Base-by-base conservation (phyloP, 2,888 invertebrate species). In the Heterodera filipjevi region DNA sequence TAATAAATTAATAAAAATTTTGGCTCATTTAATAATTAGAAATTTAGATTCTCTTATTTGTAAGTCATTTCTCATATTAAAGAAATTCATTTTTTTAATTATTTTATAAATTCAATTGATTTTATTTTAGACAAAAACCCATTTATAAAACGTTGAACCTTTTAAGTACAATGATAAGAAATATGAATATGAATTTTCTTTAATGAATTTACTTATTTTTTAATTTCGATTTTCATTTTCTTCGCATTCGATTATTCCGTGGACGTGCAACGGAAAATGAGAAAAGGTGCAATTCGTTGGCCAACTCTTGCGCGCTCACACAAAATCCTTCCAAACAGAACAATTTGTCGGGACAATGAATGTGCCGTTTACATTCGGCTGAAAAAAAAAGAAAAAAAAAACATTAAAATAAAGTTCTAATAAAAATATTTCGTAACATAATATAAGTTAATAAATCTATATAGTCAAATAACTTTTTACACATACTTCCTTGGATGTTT, bases 341-440 rank as follows among this genome's bases (percentile, higher is more conserved):
- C 19, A n/a, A 27, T 27, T 59, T 59, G 10, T 27, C 59, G n/a
- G 59, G 22, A 27, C 59, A 59, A 27, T 59, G 27, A 59, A 59
- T 27, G 59, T 59, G 59, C 59, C 59, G n/a, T 59, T 59, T 59
- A 27, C 59, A 59, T 59, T 59, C 59, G 59, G 27, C 59, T 59
- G 1, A 59, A 59, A 59, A 59, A 27, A 6, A 39, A 2, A 39
- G n/a, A n/a, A n/a, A n/a, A 44, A 10, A 44, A 44, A 44, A 5
- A 44, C 12, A 44, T 44, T 44, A 44, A 44, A 44, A 12, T 44
- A 44, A 10, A 10, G 44, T 44, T 53, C 19, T 19, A 53, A 53
- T n/a, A n/a, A n/a, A n/a, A n/a, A n/a, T n/a, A n/a, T n/a, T n/a
- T 53, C 22, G 22, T 3, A 2, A 19, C 22, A 14, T 53, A 22